Evolutionary conservation across 1,140 invertebrate genomes (phyloP), one percentile per base, ranked within the genome.

Genomic region (Bombus impatiens): DNA sequence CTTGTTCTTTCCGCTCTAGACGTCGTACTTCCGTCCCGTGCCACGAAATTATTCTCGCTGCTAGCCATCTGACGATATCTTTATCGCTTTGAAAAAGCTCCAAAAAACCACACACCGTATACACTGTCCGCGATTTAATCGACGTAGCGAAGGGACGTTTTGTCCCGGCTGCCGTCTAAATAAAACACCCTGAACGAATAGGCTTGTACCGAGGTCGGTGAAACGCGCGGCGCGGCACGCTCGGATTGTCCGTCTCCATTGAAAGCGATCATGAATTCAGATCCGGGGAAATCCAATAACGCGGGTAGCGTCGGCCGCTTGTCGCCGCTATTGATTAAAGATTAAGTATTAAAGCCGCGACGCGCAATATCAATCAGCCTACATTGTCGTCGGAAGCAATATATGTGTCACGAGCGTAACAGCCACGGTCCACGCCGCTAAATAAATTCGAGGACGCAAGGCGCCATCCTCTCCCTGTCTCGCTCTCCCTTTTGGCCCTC

Each of bases 271-370:
- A 76, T 32, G 82, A 79, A 79, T 84, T 79, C 62, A 71, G 76
- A 84, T 65, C 81, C 57, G 59, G 72, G 80, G 81, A 67, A 83
- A 83, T 83, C 81, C 81, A 83, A 83, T 83, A 83, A 83, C 81
- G 35, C 9, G 53, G 53, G 28, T 13, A 40, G 22, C 42, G 47
- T 40, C 42, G 42, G 68, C 40, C 47, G 79, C 72, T 53, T 84
- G 62, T 78, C 82, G 82, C 62, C 76, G 75, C 74, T 86, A 86
- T 86, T 86, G 84, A 86, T 82, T 75, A 86, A 86, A 86, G 84
- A 86, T 86, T 75, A 86, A 86, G 71, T 82, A 86, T 82, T 86
- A 86, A 82, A 86, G 78, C 79, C 84, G 68, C 78, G 71, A 75
- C 84, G 84, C 78, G 84, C 70, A 86, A 81, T 81, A 86, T 86